A percentile compares a stretch with the other conserved stretches of the same genome.
Conservation (phyloP, 1,140 invertebrate species). For the Acyrthosiphon pisum region DNA sequence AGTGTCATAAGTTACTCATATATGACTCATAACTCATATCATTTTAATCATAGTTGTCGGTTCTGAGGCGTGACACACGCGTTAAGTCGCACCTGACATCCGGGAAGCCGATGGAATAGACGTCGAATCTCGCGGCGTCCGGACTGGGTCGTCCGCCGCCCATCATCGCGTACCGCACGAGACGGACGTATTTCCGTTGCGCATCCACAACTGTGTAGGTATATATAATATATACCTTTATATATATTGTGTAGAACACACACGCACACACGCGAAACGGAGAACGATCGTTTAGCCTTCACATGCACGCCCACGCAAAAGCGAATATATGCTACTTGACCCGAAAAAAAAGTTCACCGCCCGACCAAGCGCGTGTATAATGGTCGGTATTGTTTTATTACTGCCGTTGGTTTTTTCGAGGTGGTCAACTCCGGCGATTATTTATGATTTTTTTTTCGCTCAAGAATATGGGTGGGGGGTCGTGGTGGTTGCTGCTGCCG, state of each 20-base stretch:
- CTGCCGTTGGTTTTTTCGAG: background rate
- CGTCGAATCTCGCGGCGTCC: background rate
- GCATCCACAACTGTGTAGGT: background rate
- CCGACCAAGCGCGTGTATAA: conserved; percentile 5
- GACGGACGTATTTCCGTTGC: conserved; percentile 7
- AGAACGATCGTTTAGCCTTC: conserved; percentile 15
- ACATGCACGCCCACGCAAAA: conserved; percentile 4
- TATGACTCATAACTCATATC: too few relatives aligned
- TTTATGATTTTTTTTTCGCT: background rate
- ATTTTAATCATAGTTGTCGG: background rate
- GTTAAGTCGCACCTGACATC: background rate
- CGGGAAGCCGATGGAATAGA: background rate
- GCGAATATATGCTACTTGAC: background rate
- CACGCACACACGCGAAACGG: background rate
- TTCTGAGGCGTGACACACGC: background rate
- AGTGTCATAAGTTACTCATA: too few relatives aligned
- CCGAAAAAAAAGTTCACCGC: conserved; percentile 23
- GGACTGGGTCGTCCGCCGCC: background rate
- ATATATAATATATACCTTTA: background rate
- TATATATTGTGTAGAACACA: background rate
- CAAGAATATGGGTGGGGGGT: background rate
- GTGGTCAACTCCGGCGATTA: conserved; percentile 17
- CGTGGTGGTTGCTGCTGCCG: background rate
- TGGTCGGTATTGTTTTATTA: conserved; percentile 21
- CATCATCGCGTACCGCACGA: background rate